Conservation (phyloP, 2,888 invertebrate species). For the Noctua fimbriata region DNA sequence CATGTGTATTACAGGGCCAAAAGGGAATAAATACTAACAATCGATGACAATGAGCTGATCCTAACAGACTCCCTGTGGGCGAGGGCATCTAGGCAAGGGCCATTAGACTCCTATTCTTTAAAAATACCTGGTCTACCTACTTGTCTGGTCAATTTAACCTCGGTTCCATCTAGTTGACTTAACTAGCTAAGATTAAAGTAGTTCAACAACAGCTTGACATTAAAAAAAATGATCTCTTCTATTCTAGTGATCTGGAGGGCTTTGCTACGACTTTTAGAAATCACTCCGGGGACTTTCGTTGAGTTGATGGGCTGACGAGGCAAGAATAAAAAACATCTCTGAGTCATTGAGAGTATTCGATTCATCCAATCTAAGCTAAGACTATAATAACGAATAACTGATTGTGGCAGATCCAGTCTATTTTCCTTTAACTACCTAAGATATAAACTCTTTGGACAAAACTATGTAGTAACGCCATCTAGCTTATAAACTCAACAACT, state of each 20-base stretch:
- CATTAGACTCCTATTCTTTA: background rate
- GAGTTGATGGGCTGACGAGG: too few relatives aligned
- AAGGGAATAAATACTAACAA: background rate
- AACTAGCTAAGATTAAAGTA: background rate
- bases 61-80: background rate
- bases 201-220: background rate
- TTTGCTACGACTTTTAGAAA: background rate
- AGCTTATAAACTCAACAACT: background rate
- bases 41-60: background rate
- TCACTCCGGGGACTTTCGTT: background rate
- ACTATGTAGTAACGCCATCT: constrained; percentile 47
- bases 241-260: background rate
- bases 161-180: background rate
- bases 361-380: background rate
- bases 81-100: background rate
- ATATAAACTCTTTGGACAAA: background rate
- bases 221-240: background rate
- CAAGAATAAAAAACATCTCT: constrained; percentile 3
- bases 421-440: background rate
- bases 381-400: background rate
- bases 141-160: background rate
- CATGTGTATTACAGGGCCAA: too few relatives aligned
- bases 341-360: constrained; percentile 12
- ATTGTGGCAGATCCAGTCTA: background rate
- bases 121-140: background rate